Conservation (phyloP, 1,140 invertebrate genomes). For the Mercenaria mercenaria region DNA sequence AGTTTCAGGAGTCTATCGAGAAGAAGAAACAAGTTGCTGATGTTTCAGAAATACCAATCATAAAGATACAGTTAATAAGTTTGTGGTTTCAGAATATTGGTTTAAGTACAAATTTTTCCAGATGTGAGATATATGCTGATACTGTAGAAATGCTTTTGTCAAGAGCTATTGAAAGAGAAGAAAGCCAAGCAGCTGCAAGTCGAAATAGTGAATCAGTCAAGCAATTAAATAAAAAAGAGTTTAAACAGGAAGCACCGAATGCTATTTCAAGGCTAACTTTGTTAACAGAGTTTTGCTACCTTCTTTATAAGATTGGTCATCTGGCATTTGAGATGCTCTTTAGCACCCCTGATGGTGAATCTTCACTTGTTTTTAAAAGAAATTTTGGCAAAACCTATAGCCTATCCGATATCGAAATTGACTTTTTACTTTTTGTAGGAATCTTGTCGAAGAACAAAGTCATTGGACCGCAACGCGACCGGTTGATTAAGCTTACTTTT, state of each 20-base stretch:
- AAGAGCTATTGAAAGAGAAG: background rate
- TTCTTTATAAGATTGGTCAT: background rate
- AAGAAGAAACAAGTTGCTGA: background rate
- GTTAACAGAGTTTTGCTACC: background rate
- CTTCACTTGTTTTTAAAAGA: background rate
- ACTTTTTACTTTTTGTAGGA: background rate
- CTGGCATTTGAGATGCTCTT: background rate
- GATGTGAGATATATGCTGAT: background rate
- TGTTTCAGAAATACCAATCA: background rate
- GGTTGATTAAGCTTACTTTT: background rate
- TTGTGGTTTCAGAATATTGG: background rate
- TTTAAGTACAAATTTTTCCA: background rate
- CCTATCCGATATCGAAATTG: background rate
- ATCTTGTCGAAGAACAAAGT: constrained; percentile 11
- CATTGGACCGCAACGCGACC: background rate
- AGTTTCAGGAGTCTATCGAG: background rate
- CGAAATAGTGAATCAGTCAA: background rate
- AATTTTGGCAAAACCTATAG: too few species aligned
- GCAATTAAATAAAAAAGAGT: background rate
- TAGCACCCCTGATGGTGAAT: background rate
- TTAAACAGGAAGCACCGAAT: background rate
- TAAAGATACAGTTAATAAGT: background rate
- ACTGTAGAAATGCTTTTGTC: background rate
- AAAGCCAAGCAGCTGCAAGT: background rate
- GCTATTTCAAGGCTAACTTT: background rate